Evolutionary conservation across 2,113 vertebrate genomes (phyloP).

Genomic region (Lates calcarifer): DNA sequence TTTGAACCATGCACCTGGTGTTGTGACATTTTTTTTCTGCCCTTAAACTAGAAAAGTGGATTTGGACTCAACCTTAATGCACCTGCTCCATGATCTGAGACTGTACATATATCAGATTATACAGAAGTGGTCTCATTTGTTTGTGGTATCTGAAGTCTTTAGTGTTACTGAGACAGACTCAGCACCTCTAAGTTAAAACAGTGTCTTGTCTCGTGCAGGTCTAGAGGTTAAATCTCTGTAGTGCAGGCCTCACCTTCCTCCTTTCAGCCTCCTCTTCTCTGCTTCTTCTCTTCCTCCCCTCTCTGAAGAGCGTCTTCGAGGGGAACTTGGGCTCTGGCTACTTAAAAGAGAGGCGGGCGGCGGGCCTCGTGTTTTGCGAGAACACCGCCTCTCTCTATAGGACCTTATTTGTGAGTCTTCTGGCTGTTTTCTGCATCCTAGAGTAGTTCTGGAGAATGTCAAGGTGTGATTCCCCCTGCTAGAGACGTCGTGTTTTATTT

Average conservation of each 20-base stretch:
- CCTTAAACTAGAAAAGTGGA: too few relatives aligned
- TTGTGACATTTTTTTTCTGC: too few relatives aligned
- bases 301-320: slow-evolving; percentile 95
- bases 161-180: too few relatives aligned
- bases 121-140: neutral
- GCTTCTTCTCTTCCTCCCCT: slow-evolving; percentile 34
- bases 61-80: too few relatives aligned
- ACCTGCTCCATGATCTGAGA: too few relatives aligned
- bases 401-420: slow-evolving; percentile 95
- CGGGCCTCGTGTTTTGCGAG: slow-evolving; percentile 97
- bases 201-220: neutral
- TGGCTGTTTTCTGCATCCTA: slow-evolving; percentile 81
- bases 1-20: too few relatives aligned
- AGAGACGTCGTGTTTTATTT: neutral
- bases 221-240: slow-evolving; percentile 2
- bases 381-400: slow-evolving; percentile 96
- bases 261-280: slow-evolving; percentile 71
- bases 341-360: slow-evolving; percentile 93
- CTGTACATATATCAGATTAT: too few relatives aligned
- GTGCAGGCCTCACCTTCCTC: slow-evolving; percentile 47
- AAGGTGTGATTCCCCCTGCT: neutral
- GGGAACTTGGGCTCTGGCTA: slow-evolving; percentile 94
- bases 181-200: too few relatives aligned
- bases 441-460: slow-evolving; percentile 28
- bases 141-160: neutral